Conservation (phyloP, 2,113 vertebrate species). For the Nycticebus coucang region DNA sequence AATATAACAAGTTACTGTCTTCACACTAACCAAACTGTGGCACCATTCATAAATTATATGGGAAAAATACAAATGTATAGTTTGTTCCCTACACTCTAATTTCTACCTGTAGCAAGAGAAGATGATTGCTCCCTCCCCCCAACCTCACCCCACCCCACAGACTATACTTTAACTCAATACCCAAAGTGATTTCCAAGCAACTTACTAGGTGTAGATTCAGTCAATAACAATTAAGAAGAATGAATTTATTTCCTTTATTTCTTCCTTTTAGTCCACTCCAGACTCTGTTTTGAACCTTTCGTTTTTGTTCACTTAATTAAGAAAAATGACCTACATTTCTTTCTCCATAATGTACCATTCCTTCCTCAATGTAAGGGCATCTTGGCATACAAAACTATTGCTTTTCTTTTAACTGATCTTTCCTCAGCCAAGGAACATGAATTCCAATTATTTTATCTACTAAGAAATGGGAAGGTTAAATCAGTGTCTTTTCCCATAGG, state of each 20-base stretch:
- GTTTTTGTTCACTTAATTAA: slow-evolving; percentile 54
- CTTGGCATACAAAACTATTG: background rate
- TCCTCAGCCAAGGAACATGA: background rate
- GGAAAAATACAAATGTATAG: background rate
- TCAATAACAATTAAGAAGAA: slow-evolving; percentile 31
- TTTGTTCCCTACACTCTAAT: background rate
- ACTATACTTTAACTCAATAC: background rate
- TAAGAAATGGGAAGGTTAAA: slow-evolving; percentile 45
- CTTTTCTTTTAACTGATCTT: slow-evolving; percentile 48
- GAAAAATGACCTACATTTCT: slow-evolving; percentile 25
- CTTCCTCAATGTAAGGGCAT: slow-evolving; percentile 15
- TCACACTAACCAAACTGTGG: background rate
- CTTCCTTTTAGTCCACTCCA: slow-evolving; percentile 39
- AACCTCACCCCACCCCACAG: background rate
- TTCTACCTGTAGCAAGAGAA: background rate
- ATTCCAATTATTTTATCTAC: slow-evolving; percentile 23
- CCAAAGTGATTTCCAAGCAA: slow-evolving; percentile 16
- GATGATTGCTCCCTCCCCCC: background rate
- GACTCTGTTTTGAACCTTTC: slow-evolving; percentile 58
- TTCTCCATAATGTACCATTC: background rate
- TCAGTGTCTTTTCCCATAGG: background rate
- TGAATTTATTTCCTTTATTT: slow-evolving; percentile 46
- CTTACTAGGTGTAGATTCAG: background rate
- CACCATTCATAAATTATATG: background rate
- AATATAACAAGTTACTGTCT: background rate